Base-by-base conservation (phyloP, 30 jellyfish, hydroid and myxozoan genomes). In the Aurelia sp. region DNA sequence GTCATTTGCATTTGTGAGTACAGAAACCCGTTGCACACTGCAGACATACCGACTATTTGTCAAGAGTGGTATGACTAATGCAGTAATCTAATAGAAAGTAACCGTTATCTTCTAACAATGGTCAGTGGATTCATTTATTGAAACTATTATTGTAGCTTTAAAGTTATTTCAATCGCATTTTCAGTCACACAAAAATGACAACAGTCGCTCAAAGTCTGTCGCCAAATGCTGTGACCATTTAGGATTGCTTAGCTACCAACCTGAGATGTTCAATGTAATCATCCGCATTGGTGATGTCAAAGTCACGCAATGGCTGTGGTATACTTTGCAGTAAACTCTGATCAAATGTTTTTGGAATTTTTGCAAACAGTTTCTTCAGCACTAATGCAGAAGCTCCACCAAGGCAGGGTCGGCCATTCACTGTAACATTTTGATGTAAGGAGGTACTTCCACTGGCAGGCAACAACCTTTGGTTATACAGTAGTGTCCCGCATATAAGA, bases 331-430 rank as follows among this genome's bases (percentile, higher is more conserved):
- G 50, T 53, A 64, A 64, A 64, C 75, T 64, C 20, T 64, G 16
- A 64, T 64, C 75, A 16, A 64, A 64, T 17, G 19, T 21, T 64
- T 38, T 19, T 17, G 20, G 75, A 64, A 47, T 64, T 64, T 18
- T 64, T 18, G 33, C 40, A 64, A 64, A 64, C 33, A 15, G 75
- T 19, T 64, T 64, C 75, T 64, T 17, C 20, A 64, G 75, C 75
- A 64, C 75, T 64, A 19, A 64, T 64, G 55, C 75, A 64, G 20
- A 52, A 64, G 75, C 75, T 64, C 75, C 75, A 64, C 75, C 75
- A 64, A 64, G 75, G 8, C 75, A 64, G 20, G 19, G 75, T 64
- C 20, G 75, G 40, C 41, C 75, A 19, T 64, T 64, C 75, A 64
- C 75, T 21, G 7, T 5, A 21, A 64, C 50, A 64, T 18, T 6